Conservation (phyloP, 1,140 invertebrate species). For the Sipha flava region DNA sequence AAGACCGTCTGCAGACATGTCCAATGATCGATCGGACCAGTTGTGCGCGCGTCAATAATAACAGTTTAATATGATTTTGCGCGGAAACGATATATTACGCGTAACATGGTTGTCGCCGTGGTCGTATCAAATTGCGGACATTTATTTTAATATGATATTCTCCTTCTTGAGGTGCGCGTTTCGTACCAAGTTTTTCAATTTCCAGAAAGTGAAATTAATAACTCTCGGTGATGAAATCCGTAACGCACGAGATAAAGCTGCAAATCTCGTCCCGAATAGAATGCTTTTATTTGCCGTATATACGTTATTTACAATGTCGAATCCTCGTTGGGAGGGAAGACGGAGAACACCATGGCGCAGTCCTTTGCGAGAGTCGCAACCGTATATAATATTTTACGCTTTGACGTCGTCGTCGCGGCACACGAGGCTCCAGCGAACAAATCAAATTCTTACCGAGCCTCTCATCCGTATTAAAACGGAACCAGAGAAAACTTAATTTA, state of each 20-base stretch:
- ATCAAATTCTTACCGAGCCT: conserved; percentile 6
- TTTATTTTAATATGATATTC: no score
- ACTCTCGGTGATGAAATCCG: not conserved
- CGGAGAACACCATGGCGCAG: not conserved
- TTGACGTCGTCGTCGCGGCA: not conserved
- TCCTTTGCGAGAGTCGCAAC: no score
- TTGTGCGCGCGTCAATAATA: no score
- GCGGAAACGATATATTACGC: no score
- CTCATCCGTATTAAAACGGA: not conserved
- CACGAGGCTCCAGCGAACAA: not conserved
- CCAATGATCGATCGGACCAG: no score
- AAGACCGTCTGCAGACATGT: no score
- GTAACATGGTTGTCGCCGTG: no score
- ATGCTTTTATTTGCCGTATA: conserved; percentile 21
- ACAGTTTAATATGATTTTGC: no score
- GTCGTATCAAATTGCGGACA: no score
- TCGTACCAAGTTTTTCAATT: no score
- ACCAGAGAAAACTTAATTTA: conserved; percentile 28
- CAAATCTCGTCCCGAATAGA: not conserved
- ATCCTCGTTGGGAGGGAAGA: not conserved
- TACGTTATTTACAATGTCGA: conserved; percentile 11
- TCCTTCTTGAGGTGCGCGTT: not conserved
- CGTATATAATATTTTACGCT: no score
- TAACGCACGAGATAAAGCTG: not conserved
- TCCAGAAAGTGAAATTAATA: not conserved